A percentile compares a stretch with the other conserved stretches of the same genome.
Conservation (phyloP, 2,888 invertebrate genomes). For the Drosophila fulvimacula region DNA sequence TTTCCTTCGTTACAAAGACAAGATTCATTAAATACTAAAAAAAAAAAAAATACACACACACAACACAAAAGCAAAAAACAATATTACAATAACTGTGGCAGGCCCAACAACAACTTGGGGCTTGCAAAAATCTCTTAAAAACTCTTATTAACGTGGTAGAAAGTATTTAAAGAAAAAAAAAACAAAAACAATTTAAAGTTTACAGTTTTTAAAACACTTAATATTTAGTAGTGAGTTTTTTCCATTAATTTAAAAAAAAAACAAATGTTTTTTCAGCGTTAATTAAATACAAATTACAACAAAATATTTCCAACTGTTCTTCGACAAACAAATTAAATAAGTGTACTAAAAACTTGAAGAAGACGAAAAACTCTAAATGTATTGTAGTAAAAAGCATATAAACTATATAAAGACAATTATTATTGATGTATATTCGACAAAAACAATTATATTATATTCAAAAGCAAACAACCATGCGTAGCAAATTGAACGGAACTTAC, state of each 20-base stretch:
- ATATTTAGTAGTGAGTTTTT: constrained; percentile 71
- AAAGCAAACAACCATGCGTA: constrained; percentile 73
- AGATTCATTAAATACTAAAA: constrained; percentile 33
- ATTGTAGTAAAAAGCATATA: constrained; percentile 59
- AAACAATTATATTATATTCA: constrained; percentile 35
- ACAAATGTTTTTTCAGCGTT: constrained; percentile 66
- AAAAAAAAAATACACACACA: constrained; percentile 36
- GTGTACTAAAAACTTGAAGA: constrained; percentile 60
- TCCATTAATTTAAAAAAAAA: constrained; percentile 59
- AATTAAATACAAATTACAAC: constrained; percentile 55
- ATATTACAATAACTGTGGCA: constrained; percentile 84
- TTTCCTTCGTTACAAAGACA: constrained; percentile 52
- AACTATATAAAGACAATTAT: constrained; percentile 29
- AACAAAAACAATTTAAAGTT: constrained; percentile 23
- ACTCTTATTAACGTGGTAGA: constrained; percentile 62
- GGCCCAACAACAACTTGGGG: constrained; percentile 62
- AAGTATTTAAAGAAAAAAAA: constrained; percentile 40
- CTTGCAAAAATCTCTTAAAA: constrained; percentile 52
- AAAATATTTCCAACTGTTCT: constrained; percentile 62
- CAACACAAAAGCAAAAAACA: constrained; percentile 70
- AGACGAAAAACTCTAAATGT: constrained; percentile 49
- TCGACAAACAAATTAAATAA: constrained; percentile 75
- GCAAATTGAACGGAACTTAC: constrained; percentile 70
- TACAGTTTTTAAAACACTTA: constrained; percentile 43
- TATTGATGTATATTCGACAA: constrained; percentile 73